A percentile compares a stretch with the other conserved stretches of the same genome.
phyloP scores from a whole-genome alignment of 1,140 invertebrate genomes.

The Leucophenga varia region DNA sequence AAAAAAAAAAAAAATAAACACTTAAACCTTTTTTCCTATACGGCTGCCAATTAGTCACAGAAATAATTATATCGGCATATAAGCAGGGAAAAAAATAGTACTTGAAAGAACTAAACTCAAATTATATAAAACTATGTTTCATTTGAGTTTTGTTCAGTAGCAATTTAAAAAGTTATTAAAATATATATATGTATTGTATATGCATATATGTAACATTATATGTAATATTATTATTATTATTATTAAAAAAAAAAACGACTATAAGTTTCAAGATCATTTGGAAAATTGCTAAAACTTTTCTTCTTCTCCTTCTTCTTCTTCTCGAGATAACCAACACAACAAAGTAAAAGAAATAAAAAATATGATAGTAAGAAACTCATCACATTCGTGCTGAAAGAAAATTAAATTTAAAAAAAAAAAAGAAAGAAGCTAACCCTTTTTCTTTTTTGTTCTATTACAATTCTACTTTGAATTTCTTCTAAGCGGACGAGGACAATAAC shows the following conservation, averaged over 20 bases:
- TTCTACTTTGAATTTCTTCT: too few relatives aligned
- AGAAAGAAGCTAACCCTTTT: too few relatives aligned
- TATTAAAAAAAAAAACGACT: slow-evolving; percentile 55
- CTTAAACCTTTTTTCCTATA: slow-evolving; percentile 2
- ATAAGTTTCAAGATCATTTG: slow-evolving; percentile 56
- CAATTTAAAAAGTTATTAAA: slow-evolving; percentile 6
- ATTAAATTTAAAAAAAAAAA: too few relatives aligned
- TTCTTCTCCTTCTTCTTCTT: too few relatives aligned
- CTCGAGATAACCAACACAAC: too few relatives aligned
- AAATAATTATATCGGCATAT: neutral
- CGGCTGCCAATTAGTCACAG: slow-evolving; percentile 10
- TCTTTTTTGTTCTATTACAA: too few relatives aligned
- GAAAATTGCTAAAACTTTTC: slow-evolving; percentile 36
- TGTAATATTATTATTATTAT: slow-evolving; percentile 17
- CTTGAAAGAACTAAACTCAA: too few relatives aligned
- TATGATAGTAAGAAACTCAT: slow-evolving; percentile 8
- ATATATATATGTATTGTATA: slow-evolving; percentile 22
- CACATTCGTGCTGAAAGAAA: slow-evolving; percentile 20
- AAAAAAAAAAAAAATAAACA: too few relatives aligned
- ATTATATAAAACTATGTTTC: too few relatives aligned
- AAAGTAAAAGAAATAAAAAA: slow-evolving; percentile 6
- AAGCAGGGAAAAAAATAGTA: too few relatives aligned
- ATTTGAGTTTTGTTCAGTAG: too few relatives aligned
- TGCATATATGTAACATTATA: slow-evolving; percentile 20
- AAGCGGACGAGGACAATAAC: slow-evolving; percentile 20